phyloP scores from a whole-genome alignment of 2,797 vertebrate species.

The Adrianichthys oophorus region DNA sequence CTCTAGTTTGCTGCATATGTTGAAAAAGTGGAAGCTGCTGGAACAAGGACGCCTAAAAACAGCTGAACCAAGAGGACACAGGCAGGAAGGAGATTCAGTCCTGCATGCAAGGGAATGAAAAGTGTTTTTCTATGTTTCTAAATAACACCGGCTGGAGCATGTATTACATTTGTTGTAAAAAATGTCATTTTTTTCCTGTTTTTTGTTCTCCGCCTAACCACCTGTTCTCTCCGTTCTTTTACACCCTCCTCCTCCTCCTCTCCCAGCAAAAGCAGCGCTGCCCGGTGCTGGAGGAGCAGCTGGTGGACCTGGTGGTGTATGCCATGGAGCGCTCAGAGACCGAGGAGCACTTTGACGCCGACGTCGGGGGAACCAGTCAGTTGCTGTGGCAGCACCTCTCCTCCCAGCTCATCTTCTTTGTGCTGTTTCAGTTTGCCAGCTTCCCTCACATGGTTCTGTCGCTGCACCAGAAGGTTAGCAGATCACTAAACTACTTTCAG shows the following conservation, averaged over 20 bases:
- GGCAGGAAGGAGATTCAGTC: slow-evolving; percentile 30
- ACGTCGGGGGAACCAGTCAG: slow-evolving; percentile 97
- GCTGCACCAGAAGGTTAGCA: slow-evolving; percentile 93
- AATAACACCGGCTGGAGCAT: slow-evolving; percentile 9
- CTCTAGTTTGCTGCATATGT: no score
- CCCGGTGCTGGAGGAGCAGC: slow-evolving; percentile 97
- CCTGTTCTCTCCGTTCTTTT: slow-evolving; percentile 34
- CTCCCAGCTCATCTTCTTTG: slow-evolving; percentile 99
- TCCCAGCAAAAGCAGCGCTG: slow-evolving; percentile 98
- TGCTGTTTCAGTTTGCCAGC: slow-evolving; percentile 99
- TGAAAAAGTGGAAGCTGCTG: background rate
- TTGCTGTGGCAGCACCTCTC: slow-evolving; percentile 99
- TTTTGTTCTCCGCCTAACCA: slow-evolving; percentile 23
- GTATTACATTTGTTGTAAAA: slow-evolving; percentile 19
- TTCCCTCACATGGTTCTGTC: slow-evolving; percentile 99
- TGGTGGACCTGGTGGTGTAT: slow-evolving; percentile 98
- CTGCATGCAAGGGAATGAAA: slow-evolving; percentile 25
- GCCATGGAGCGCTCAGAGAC: slow-evolving; percentile 99
- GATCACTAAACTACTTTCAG: background rate
- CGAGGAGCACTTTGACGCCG: slow-evolving; percentile 90
- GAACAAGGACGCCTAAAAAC: slow-evolving; percentile 1
- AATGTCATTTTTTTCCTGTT: slow-evolving; percentile 14
- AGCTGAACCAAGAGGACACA: slow-evolving; percentile 27
- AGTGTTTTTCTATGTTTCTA: background rate
- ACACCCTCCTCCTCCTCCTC: slow-evolving; percentile 44